Percentiles rank a stretch among this genome's conserved stretches.
Evolutionary conservation across 2,888 invertebrate species (phyloP).

Genomic region (Drosophila kambysellisi): DNA sequence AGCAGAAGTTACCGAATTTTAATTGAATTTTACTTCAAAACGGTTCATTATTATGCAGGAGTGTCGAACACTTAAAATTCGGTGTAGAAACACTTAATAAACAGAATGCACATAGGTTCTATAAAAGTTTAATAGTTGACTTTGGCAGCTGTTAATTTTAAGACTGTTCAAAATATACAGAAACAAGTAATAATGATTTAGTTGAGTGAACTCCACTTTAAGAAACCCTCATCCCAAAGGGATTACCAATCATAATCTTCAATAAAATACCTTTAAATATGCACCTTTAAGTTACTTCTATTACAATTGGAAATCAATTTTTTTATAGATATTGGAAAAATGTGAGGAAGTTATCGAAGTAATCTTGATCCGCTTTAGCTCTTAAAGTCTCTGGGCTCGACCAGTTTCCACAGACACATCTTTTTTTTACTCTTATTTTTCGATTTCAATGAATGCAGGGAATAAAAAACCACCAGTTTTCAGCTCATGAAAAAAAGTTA

Average conservation of each 20-base stretch:
- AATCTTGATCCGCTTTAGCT: neutral
- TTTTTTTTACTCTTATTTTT: neutral
- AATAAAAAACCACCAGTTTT: neutral
- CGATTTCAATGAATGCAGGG: neutral
- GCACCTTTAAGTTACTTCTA: neutral
- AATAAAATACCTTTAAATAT: neutral
- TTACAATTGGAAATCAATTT: neutral
- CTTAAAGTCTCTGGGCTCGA: neutral
- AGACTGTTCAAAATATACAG: neutral
- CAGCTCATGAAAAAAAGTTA: neutral
- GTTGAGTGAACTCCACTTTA: neutral
- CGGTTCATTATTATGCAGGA: constrained; percentile 36
- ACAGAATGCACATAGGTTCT: neutral
- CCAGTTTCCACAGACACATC: too few relatives aligned
- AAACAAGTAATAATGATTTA: neutral
- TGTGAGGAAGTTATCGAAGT: neutral
- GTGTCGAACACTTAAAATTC: constrained; percentile 30
- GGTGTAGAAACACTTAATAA: neutral
- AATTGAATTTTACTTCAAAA: constrained; percentile 64
- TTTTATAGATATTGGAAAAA: neutral
- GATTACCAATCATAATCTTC: neutral
- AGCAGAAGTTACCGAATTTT: constrained; percentile 8
- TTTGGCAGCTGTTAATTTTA: neutral
- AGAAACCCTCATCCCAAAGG: neutral
- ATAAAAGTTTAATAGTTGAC: neutral